Percentiles rank a stretch among this genome's conserved stretches.
These are phyloP conservation scores for Ceraclea dissimilis DNA, from an alignment of 2,888 invertebrate species.

Conservation along the genomic window DNA sequence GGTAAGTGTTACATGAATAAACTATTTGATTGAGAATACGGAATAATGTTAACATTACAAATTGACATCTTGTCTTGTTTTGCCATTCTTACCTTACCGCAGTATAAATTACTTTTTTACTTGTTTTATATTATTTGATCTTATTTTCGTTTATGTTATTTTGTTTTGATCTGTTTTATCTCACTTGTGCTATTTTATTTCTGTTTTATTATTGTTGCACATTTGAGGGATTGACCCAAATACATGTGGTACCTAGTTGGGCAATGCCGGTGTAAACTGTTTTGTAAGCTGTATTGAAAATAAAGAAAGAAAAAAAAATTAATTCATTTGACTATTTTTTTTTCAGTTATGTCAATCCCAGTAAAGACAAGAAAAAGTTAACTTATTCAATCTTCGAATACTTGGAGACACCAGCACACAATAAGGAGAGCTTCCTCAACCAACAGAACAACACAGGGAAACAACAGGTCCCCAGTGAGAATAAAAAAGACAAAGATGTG, in stretches of 20 bases:
- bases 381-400: conserved; percentile 74
- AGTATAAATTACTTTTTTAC: background rate
- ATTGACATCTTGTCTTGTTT: too few relatives aligned
- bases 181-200: too few relatives aligned
- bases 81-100: conserved; percentile 3
- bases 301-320: too few relatives aligned
- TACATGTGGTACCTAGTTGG: too few relatives aligned
- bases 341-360: conserved; percentile 34
- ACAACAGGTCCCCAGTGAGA: background rate
- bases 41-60: background rate
- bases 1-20: conserved; percentile 39
- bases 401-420: conserved; percentile 53
- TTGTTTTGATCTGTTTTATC: too few relatives aligned
- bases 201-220: too few relatives aligned
- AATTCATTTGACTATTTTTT: conserved; percentile 26
- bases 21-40: too few relatives aligned
- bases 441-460: conserved; percentile 32
- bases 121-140: too few relatives aligned
- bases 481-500: background rate
- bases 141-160: background rate
- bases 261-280: too few relatives aligned
- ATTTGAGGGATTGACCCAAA: too few relatives aligned
- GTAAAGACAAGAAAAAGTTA: conserved; percentile 52
- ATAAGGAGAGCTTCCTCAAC: conserved; percentile 47
- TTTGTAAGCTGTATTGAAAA: too few relatives aligned